Percentiles rank a stretch among this genome's conserved stretches.
Evolutionary conservation across 2,888 invertebrate species (phyloP).

Genomic region (Panorpa germanica): DNA sequence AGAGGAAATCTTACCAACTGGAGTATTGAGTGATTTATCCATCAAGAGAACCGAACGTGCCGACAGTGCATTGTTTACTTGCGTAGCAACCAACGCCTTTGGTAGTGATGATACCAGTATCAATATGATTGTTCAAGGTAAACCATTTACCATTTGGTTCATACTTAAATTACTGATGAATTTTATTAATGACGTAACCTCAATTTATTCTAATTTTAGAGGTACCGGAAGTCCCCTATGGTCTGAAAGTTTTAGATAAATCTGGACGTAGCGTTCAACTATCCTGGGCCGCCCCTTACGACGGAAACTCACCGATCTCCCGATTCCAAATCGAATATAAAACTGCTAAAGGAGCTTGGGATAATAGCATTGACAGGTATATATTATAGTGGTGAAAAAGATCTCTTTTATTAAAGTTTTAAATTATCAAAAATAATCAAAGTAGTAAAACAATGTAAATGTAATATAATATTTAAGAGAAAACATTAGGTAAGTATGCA

Average conservation of each 20-base stretch:
- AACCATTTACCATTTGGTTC: constrained; percentile 14
- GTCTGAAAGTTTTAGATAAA: constrained; percentile 73
- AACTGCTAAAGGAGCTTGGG: constrained; percentile 65
- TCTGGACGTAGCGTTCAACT: constrained; percentile 78
- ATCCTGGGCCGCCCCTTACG: constrained; percentile 84
- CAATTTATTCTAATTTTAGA: constrained; percentile 31
- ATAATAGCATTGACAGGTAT: constrained; percentile 58
- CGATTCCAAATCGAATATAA: constrained; percentile 84
- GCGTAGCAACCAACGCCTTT: constrained; percentile 84
- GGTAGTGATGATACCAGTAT: constrained; percentile 91
- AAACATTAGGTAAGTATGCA: too few species aligned
- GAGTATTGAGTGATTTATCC: constrained; percentile 73
- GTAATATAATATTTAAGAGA: too few species aligned
- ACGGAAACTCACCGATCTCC: constrained; percentile 78
- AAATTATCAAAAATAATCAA: too few species aligned
- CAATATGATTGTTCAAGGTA: constrained; percentile 84
- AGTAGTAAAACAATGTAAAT: too few species aligned
- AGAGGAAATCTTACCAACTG: constrained; percentile 73
- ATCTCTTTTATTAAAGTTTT: too few species aligned
- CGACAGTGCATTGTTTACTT: constrained; percentile 79
- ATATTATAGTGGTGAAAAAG: neutral
- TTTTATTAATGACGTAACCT: neutral
- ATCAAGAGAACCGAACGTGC: constrained; percentile 77
- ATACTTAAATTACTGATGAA: neutral
- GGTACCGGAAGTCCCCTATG: constrained; percentile 78